These are phyloP conservation scores for Vombatus ursinus DNA, from an alignment of 2,113 vertebrate genomes.

Conservation along the genomic window DNA sequence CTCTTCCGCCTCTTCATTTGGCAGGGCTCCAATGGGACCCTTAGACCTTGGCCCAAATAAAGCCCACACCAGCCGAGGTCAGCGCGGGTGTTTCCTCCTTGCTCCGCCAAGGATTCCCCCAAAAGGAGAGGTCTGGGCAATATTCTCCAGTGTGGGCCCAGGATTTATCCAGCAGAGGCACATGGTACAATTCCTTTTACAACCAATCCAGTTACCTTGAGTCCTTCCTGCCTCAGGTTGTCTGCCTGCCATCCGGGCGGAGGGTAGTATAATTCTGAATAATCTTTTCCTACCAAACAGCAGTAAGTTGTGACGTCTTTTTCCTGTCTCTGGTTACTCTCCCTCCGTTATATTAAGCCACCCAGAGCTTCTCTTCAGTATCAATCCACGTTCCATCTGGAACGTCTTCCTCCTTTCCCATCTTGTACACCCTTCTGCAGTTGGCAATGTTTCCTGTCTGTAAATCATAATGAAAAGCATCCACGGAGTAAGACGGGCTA, in stretches of 20 bases:
- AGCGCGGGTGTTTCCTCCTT: neutral
- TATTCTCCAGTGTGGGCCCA: neutral
- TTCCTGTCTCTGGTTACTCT: slow-evolving; percentile 92
- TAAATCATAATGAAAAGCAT: slow-evolving; percentile 94
- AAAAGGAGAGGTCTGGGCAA: slow-evolving; percentile 27
- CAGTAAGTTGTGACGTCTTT: slow-evolving; percentile 93
- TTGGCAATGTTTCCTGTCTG: slow-evolving; percentile 87
- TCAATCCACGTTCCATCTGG: slow-evolving; percentile 97
- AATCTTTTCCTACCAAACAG: slow-evolving; percentile 94
- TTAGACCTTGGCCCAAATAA: slow-evolving; percentile 34
- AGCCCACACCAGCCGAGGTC: slow-evolving; percentile 20
- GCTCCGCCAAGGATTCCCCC: slow-evolving; percentile 35
- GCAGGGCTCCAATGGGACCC: slow-evolving; percentile 7
- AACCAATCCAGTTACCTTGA: slow-evolving; percentile 93
- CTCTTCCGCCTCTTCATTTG: too few relatives aligned
- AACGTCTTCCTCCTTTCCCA: slow-evolving; percentile 90
- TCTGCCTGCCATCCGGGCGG: slow-evolving; percentile 84
- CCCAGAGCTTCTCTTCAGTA: slow-evolving; percentile 91
- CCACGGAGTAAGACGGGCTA: slow-evolving; percentile 89
- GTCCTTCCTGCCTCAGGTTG: slow-evolving; percentile 89
- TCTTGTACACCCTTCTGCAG: slow-evolving; percentile 84
- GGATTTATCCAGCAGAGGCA: slow-evolving; percentile 85
- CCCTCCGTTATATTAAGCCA: slow-evolving; percentile 93
- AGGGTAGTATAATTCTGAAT: slow-evolving; percentile 95
- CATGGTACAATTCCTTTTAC: slow-evolving; percentile 88